Evolutionary conservation across 2,797 vertebrate genomes (phyloP), one percentile per base, ranked within the genome.

Genomic region (Avahi laniger): DNA sequence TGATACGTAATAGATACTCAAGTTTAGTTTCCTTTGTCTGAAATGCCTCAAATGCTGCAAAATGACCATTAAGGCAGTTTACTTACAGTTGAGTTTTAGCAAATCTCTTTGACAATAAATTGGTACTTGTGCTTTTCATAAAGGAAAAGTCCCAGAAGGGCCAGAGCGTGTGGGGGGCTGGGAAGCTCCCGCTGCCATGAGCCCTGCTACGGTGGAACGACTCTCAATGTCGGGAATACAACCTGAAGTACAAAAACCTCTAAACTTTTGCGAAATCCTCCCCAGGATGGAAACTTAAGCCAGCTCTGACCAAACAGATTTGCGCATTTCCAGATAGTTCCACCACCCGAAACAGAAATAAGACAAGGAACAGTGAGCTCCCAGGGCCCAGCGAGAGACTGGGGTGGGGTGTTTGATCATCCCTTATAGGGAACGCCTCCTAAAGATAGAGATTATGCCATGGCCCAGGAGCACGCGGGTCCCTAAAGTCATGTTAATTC

Each of bases 401-500:
- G 26, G 81, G 91, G 84, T 73, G 35, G 41, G 57, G 76, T 54
- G 15, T 67, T 88, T 38, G 41, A 57, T 65, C 78, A 52, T 91
- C 80, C 9, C 78, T 24, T 76, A 73, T 7, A 73, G 59, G 86
- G 41, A 95, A 73, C 1, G 1, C 41, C 57, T 89, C 89, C 94
- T 93, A 95, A 94, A 97, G 91, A 95, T 95, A 82, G 82, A 88
- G 43, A 86, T 94, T 46, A 94, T 41, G 15, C 41, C 78, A 84
- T 24, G 24, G 12, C 33, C 52, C 3, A 69, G 73, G 20, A 90
- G 1, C 30, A 91, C 18, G 35, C 10, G 33, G 35, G 70, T 93
- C 86, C 65, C 46, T 15, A 35, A 70, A 30, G 43, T 20, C 50
- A 17, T 15, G 43, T 48, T 14, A 7, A n/a, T 89, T 95, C 63